Conservation (phyloP, 2,797 vertebrate genomes). For the Myiotriccus ornatus region DNA sequence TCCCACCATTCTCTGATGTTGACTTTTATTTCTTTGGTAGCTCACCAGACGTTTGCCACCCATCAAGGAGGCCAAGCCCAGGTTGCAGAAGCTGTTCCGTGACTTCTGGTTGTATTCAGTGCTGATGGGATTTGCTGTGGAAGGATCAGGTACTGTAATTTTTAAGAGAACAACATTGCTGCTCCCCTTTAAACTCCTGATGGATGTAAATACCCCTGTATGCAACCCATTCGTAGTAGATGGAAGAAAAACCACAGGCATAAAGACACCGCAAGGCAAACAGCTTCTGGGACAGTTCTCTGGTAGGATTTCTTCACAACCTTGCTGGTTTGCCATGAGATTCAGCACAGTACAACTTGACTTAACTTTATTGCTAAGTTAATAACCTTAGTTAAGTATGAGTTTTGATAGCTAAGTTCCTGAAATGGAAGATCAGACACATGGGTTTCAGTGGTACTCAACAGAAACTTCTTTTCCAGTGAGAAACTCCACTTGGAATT, state of each 20-base stretch:
- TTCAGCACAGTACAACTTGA: neutral
- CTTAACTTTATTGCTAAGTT: neutral
- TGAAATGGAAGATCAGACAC: neutral
- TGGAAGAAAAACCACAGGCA: neutral
- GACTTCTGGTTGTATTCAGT: conserved; percentile 98
- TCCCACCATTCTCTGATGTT: neutral
- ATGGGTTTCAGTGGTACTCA: neutral
- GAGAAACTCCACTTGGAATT: neutral
- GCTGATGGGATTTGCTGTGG: conserved; percentile 96
- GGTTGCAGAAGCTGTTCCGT: conserved; percentile 94
- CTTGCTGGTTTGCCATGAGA: neutral
- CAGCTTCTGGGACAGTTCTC: neutral
- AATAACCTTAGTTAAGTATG: neutral
- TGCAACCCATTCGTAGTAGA: neutral
- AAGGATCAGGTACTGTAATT: conserved; percentile 87
- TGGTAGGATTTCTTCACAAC: neutral
- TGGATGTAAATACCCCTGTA: neutral
- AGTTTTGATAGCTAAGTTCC: neutral
- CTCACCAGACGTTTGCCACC: conserved; percentile 89
- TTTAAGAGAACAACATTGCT: neutral
- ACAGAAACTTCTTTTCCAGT: neutral
- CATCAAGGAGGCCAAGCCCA: conserved; percentile 93
- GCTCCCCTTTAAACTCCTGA: neutral
- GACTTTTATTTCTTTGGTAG: conserved; percentile 66
- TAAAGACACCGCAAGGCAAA: neutral